These are phyloP conservation scores for Hetaerina titia DNA, from an alignment of 2,888 invertebrate species.

Conservation along the genomic window DNA sequence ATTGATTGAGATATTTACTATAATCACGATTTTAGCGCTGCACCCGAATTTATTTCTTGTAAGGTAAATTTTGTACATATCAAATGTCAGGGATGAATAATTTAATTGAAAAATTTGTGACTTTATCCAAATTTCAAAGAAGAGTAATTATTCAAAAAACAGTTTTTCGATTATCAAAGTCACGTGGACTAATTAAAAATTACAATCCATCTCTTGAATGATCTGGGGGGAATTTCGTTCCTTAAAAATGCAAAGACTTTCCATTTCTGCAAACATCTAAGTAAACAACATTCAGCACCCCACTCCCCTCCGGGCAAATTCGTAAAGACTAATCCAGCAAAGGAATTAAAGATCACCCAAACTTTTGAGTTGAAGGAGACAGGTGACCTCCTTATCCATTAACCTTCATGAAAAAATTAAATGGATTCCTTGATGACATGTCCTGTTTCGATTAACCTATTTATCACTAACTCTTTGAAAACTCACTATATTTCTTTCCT, in stretches of 20 bases:
- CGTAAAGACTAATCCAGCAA: neutral
- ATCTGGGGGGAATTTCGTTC: neutral
- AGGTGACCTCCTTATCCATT: conserved; percentile 26
- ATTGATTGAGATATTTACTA: too few relatives aligned
- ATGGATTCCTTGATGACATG: neutral
- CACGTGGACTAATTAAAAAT: neutral
- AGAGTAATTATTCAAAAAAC: neutral
- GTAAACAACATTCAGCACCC: neutral
- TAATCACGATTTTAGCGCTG: too few relatives aligned
- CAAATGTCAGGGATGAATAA: too few relatives aligned
- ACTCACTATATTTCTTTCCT: neutral
- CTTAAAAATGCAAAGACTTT: conserved; percentile 11
- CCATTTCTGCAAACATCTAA: neutral
- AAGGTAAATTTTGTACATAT: too few relatives aligned
- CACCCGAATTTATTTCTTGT: too few relatives aligned
- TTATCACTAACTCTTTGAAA: neutral
- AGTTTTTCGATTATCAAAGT: neutral
- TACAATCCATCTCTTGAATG: neutral
- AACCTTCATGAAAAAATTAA: neutral
- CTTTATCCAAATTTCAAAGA: too few relatives aligned
- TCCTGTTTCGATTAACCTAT: neutral
- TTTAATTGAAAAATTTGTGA: too few relatives aligned
- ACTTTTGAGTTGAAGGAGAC: neutral
- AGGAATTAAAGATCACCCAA: neutral
- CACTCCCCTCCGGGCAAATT: neutral